These are phyloP conservation scores for Drosophila serrata DNA, from an alignment of 1,140 invertebrate genomes.

Conservation along the genomic window DNA sequence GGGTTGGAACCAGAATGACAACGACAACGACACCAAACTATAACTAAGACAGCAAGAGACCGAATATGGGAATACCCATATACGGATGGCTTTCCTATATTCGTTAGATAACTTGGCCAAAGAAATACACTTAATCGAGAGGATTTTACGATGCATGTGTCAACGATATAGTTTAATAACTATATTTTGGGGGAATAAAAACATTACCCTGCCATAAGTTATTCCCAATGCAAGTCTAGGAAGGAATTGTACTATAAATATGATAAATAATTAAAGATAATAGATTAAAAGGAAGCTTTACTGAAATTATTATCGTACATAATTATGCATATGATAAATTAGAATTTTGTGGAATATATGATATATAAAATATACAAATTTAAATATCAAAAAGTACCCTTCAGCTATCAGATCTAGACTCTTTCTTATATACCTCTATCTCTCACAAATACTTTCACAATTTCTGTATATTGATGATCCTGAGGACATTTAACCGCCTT, in stretches of 20 bases:
- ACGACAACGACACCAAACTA: conserved; percentile 5
- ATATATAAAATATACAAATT: too few relatives aligned
- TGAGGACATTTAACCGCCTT: background rate
- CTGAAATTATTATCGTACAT: too few relatives aligned
- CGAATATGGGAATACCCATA: conserved; percentile 12
- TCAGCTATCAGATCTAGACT: background rate
- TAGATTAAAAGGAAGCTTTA: too few relatives aligned
- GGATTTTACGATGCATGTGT: conserved; percentile 6
- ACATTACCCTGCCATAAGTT: background rate
- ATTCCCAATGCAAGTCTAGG: background rate
- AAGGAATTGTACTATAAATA: background rate
- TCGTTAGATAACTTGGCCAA: background rate
- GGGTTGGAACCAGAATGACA: conserved; percentile 13
- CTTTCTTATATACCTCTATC: background rate
- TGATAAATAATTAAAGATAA: background rate
- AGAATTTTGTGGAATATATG: too few relatives aligned
- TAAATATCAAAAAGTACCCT: background rate
- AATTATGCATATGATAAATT: too few relatives aligned
- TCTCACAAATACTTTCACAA: too few relatives aligned
- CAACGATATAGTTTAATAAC: conserved; percentile 15
- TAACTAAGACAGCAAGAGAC: conserved; percentile 7
- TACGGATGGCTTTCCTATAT: background rate
- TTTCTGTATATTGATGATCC: background rate
- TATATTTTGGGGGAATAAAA: background rate
- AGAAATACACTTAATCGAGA: conserved; percentile 8